Conservation (phyloP, 2,797 vertebrate species). For the Apodemus agrarius region DNA sequence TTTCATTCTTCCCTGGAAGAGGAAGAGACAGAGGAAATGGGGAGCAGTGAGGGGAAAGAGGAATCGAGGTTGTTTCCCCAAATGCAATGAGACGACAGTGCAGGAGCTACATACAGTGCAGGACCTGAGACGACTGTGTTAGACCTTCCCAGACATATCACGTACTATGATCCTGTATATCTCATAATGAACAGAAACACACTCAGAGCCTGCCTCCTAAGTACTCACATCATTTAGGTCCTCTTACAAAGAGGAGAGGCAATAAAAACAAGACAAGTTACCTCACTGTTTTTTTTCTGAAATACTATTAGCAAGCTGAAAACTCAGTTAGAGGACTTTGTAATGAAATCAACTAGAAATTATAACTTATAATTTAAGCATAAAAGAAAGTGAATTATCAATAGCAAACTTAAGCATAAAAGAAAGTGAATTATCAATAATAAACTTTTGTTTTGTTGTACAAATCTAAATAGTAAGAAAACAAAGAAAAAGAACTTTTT, state of each 20-base stretch:
- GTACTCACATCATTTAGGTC: slow-evolving; percentile 38
- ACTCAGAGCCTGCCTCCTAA: not conserved
- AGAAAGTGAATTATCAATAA: not conserved
- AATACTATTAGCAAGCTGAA: not conserved
- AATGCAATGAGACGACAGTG: not conserved
- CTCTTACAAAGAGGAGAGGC: slow-evolving; percentile 21
- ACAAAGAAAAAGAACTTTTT: not conserved
- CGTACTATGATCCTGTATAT: not conserved
- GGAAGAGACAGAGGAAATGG: not conserved
- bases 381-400: slow-evolving; percentile 1
- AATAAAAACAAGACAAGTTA: slow-evolving; percentile 31
- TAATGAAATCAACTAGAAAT: slow-evolving; percentile 42
- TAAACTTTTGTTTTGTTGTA: slow-evolving; percentile 33
- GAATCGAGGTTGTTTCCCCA: not conserved
- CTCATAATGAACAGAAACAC: slow-evolving; percentile 37
- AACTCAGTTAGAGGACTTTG: slow-evolving; percentile 16
- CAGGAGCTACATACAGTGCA: not conserved
- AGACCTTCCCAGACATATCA: not conserved
- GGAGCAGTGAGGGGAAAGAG: not conserved
- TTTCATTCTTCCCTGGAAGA: not conserved
- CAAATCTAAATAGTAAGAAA: slow-evolving; percentile 14
- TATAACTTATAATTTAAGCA: slow-evolving; percentile 25
- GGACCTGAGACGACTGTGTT: not conserved
- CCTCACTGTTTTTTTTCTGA: not conserved
- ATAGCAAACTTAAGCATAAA: not conserved